Evolutionary conservation across 2,797 vertebrate species (phyloP).

Genomic region (Rhabdophis nuchalis): DNA sequence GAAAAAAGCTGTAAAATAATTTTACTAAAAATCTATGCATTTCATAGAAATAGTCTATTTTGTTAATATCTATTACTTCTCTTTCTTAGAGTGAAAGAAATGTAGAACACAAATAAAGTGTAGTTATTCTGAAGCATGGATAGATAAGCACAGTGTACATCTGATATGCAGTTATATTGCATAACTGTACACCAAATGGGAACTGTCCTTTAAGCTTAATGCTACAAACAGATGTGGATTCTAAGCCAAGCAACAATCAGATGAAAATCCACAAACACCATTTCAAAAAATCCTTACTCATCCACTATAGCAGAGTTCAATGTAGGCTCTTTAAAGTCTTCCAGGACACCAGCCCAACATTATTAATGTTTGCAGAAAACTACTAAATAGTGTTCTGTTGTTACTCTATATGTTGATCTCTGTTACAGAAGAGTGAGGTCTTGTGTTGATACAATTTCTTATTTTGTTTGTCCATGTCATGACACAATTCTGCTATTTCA

Average conservation of each 20-base stretch:
- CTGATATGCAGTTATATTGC: not conserved
- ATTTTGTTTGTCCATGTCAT: not conserved
- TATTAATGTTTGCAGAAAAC: conserved; percentile 17
- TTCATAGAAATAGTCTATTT: conserved; percentile 16
- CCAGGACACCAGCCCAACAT: not conserved
- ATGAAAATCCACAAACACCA: not conserved
- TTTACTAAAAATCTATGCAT: not conserved
- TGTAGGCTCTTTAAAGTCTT: not conserved
- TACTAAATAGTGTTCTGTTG: not conserved
- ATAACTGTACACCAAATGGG: not conserved
- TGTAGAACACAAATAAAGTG: not conserved
- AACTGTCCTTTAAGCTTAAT: not conserved
- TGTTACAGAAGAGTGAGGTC: conserved; percentile 6
- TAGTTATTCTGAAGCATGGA: not conserved
- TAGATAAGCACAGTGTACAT: not conserved
- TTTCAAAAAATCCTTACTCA: accelerated
- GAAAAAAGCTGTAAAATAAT: not conserved
- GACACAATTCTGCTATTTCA: conserved; percentile 57
- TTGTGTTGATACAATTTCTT: not conserved
- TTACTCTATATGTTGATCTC: not conserved
- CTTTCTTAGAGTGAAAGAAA: conserved; percentile 3
- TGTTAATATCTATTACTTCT: not conserved
- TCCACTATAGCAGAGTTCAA: not conserved
- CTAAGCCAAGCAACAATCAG: not conserved
- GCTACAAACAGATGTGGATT: not conserved